Evolutionary conservation across 1,140 invertebrate genomes (phyloP), one percentile per base, ranked within the genome.

Genomic region (Halictus rubicundus): DNA sequence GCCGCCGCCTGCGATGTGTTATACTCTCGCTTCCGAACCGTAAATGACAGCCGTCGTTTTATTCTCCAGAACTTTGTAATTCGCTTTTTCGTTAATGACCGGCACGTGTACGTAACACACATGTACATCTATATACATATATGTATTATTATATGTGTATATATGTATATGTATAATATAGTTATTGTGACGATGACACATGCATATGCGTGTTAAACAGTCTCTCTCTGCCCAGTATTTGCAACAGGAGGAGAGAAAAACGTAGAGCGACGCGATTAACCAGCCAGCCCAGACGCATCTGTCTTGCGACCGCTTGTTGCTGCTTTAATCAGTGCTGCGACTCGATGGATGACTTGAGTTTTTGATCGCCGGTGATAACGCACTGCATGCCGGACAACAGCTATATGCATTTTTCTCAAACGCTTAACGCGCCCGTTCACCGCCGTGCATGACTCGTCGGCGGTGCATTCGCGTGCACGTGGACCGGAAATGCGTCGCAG

Each of bases 281-380:
- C 49, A 21, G 49, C 49, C 49, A 52, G 49, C 49, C 49, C 16
- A 52, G 49, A 52, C 49, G 49, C 49, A 52, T 52, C 49, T 52
- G 49, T 19, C 49, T 52, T 52, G 14, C 5, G 14, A 21, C 49
- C 49, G 49, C 49, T 52, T 52, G 49, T 52, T 52, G 49, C 49
- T 16, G 49, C 49, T 52, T 52, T 52, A 21, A 52, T 19, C 49
- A 16, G 49, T 52, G 49, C 49, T 52, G 49, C 49, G 16, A 21
- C 16, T 52, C 16, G n/a, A 57, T 57, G 54, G 54, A n/a, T 46
- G 42, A 46, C 42, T n/a, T 57, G 54, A 69, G 19, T 49, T n/a
- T 52, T 72, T 63, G 54, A 74, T 78, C 46, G 75, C 64, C 72
- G 52, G 27, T 71, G 60, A 80, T 73, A 78, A 85, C 81, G 54